Evolutionary conservation across 2,888 invertebrate genomes (phyloP).

Genomic region (Drosophila paucipuncta): DNA sequence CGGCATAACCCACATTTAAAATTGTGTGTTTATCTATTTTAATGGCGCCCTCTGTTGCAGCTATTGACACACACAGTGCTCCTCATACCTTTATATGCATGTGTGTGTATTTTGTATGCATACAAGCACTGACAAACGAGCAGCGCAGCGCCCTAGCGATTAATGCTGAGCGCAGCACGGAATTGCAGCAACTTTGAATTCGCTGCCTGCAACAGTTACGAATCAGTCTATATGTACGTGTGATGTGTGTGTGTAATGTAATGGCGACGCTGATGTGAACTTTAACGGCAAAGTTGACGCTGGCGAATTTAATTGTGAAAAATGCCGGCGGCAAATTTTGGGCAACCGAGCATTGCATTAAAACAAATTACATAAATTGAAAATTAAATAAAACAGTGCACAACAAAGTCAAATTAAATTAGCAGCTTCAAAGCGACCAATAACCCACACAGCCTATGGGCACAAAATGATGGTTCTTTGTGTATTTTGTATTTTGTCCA

Average conservation of each 20-base stretch:
- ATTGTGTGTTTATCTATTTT: not conserved
- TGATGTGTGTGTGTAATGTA: not conserved
- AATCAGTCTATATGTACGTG: not conserved
- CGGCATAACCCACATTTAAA: not conserved
- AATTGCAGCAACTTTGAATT: constrained; percentile 4
- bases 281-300: not conserved
- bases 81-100: not conserved
- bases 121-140: constrained; percentile 6
- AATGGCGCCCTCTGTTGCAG: constrained; percentile 6
- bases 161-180: constrained; percentile 2
- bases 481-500: not conserved
- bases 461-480: not conserved
- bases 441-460: not conserved
- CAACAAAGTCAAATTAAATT: constrained; percentile 3
- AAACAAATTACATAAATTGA: constrained; percentile 3
- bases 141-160: constrained; percentile 12
- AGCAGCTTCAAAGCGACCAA: not conserved
- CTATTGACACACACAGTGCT: constrained; percentile 7
- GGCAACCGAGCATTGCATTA: constrained; percentile 4
- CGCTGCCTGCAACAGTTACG: not conserved
- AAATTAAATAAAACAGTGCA: constrained; percentile 1
- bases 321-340: not conserved
- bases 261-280: not conserved
- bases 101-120: not conserved
- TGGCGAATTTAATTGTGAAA: not conserved